Percentiles rank a stretch among this genome's conserved stretches.
phyloP scores from a whole-genome alignment of 1,140 invertebrate genomes.

The Ceratitis capitata region DNA sequence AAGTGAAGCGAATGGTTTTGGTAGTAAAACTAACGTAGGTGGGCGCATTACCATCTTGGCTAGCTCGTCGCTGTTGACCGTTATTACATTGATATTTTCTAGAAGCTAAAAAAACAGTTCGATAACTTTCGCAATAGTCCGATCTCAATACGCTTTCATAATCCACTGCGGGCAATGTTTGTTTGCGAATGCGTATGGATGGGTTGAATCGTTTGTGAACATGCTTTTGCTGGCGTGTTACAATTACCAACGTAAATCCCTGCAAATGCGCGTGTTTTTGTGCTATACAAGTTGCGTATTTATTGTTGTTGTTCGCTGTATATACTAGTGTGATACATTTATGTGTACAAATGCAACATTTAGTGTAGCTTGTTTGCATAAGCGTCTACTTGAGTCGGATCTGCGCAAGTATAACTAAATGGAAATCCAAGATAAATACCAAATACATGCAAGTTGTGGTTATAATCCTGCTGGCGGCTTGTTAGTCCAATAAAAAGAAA shows the following conservation, averaged over 20 bases:
- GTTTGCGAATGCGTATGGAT: not conserved
- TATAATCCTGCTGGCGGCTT: no score
- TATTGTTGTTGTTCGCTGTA: not conserved
- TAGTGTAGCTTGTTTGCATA: not conserved
- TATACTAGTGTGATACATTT: no score
- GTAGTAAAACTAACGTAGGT: no score
- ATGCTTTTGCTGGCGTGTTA: not conserved
- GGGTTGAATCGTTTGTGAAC: not conserved
- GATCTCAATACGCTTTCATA: no score
- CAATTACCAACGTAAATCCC: conserved; percentile 24
- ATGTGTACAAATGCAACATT: not conserved
- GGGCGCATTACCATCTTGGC: no score
- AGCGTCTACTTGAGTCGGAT: not conserved
- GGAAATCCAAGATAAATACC: not conserved
- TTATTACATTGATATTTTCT: no score
- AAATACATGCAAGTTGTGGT: not conserved
- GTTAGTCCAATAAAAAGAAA: no score
- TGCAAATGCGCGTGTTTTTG: not conserved
- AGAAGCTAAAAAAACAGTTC: no score
- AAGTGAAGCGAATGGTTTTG: no score
- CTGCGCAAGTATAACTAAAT: not conserved
- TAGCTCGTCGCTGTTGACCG: no score
- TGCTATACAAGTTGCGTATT: not conserved
- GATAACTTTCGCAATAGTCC: no score
- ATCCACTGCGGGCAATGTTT: no score